Evolutionary conservation across 2,797 vertebrate species (phyloP).

Genomic region (Poeciliopsis paucimaculata): DNA sequence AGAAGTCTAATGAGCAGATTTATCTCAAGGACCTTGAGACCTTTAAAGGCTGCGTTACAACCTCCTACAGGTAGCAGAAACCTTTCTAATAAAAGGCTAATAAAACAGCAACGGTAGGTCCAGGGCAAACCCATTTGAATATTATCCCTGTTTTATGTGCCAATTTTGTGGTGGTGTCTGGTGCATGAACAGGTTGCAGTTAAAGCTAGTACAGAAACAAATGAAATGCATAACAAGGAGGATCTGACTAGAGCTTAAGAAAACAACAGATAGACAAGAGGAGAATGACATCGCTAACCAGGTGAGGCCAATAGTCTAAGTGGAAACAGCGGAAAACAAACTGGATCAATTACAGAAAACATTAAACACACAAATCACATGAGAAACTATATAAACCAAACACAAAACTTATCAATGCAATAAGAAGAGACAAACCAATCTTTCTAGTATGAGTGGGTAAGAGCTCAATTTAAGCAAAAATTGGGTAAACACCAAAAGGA

Average conservation of each 20-base stretch:
- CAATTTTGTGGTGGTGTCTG: neutral
- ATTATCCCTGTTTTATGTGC: neutral
- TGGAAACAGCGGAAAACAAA: neutral
- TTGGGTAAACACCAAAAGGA: neutral
- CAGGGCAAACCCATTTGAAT: neutral
- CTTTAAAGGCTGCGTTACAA: neutral
- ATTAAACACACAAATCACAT: neutral
- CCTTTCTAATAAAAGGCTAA: neutral
- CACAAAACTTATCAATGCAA: neutral
- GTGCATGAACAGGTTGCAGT: neutral
- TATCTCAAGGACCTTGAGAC: neutral
- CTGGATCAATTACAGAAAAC: neutral
- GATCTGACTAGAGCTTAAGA: neutral
- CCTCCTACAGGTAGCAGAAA: neutral
- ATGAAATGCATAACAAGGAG: neutral
- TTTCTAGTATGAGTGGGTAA: neutral
- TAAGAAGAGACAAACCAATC: neutral
- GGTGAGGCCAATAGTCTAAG: neutral
- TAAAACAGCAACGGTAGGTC: neutral
- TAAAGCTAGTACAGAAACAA: neutral
- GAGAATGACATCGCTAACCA: neutral
- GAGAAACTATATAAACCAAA: neutral
- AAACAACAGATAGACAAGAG: neutral
- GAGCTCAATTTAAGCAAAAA: neutral
- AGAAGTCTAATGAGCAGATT: neutral